phyloP scores from a whole-genome alignment of 2,113 vertebrate species.

The Salminus brasiliensis region DNA sequence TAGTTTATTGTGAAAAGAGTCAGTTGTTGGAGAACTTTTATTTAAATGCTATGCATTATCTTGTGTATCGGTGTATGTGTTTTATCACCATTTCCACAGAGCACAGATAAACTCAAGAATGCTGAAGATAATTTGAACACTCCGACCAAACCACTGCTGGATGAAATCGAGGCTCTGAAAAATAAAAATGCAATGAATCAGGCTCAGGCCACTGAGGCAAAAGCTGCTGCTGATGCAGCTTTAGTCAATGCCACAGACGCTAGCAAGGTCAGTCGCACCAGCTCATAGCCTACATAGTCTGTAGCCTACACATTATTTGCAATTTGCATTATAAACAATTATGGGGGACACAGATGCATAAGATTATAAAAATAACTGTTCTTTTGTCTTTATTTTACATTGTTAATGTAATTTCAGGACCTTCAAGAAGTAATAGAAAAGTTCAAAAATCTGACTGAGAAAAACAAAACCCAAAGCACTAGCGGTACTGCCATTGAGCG shows the following conservation, averaged over 20 bases:
- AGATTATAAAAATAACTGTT: not conserved
- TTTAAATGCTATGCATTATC: no score
- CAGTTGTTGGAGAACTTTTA: no score
- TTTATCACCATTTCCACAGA: conserved; percentile 71
- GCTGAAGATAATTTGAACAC: conserved; percentile 61
- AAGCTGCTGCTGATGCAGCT: conserved; percentile 65
- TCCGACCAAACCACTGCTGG: conserved; percentile 59
- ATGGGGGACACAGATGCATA: not conserved
- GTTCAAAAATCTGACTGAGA: conserved; percentile 73
- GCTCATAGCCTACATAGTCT: not conserved
- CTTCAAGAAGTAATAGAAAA: conserved; percentile 68
- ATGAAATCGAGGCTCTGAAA: conserved; percentile 67
- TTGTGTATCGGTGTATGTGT: no score
- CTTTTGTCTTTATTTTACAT: not conserved
- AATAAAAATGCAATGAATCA: conserved; percentile 72
- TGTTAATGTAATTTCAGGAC: conserved; percentile 68
- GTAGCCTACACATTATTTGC: not conserved
- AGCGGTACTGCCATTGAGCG: conserved; percentile 66
- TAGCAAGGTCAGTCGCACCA: conserved; percentile 62
- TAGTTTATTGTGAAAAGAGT: not conserved
- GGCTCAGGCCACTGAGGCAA: conserved; percentile 61
- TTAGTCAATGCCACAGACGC: conserved; percentile 43
- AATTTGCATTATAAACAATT: not conserved
- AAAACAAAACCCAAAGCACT: conserved; percentile 49
- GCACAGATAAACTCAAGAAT: conserved; percentile 66